Conservation (phyloP, 2,888 invertebrate genomes). For the Crioceris asparagi region DNA sequence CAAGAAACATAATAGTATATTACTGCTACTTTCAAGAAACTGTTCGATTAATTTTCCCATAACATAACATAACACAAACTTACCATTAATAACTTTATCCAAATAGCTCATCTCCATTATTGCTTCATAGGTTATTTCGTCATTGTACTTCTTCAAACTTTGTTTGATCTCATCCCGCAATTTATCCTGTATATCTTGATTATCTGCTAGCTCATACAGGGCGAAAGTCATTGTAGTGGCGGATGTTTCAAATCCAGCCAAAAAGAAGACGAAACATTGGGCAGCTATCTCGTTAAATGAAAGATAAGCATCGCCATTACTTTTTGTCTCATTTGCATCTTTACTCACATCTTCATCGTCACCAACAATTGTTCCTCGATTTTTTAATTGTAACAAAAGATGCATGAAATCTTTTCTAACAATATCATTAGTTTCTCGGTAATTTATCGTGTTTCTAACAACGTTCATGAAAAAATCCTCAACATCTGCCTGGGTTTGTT, state of each 20-base stretch:
- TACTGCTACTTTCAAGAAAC: too few relatives aligned
- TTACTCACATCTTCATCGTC: slow-evolving; percentile 14
- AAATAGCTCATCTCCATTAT: slow-evolving; percentile 20
- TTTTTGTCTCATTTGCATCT: slow-evolving; percentile 2
- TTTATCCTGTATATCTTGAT: slow-evolving; percentile 20
- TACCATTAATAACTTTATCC: slow-evolving; percentile 19
- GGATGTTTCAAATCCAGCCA: slow-evolving; percentile 23
- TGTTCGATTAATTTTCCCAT: too few relatives aligned
- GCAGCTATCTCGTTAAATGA: slow-evolving; percentile 18
- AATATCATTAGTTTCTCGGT: slow-evolving; percentile 24
- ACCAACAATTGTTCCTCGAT: slow-evolving; percentile 20
- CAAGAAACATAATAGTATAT: too few relatives aligned
- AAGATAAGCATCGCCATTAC: not conserved
- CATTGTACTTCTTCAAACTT: slow-evolving; percentile 13
- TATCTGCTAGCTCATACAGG: slow-evolving; percentile 17
- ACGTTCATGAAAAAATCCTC: slow-evolving; percentile 21
- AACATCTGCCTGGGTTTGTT: slow-evolving; percentile 4
- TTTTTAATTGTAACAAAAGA: slow-evolving; percentile 37
- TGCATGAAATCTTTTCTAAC: slow-evolving; percentile 42
- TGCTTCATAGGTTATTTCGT: slow-evolving; percentile 18
- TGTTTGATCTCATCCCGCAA: slow-evolving; percentile 15
- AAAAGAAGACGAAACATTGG: slow-evolving; percentile 21
- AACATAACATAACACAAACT: too few relatives aligned
- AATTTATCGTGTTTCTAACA: slow-evolving; percentile 32
- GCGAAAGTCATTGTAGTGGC: slow-evolving; percentile 23